Evolutionary conservation across 2,113 vertebrate species (phyloP).

Genomic region (mouse (Mus musculus)): GRCm39 chrX:63927001-63927500

Average conservation of each 20-base stretch:
- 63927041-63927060: neutral
- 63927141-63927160: neutral
- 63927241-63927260: neutral
- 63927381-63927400: too few relatives aligned
- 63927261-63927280: constrained; percentile 10
- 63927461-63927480: too few relatives aligned
- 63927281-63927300: neutral
- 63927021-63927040: neutral
- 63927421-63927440: too few relatives aligned
- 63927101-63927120: neutral
- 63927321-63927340: too few relatives aligned
- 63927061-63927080: neutral
- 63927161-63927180: neutral
- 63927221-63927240: neutral
- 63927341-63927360: too few relatives aligned
- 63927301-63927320: neutral
- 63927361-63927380: too few relatives aligned
- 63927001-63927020: neutral
- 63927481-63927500: too few relatives aligned
- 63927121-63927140: neutral
- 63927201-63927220: neutral
- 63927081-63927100: neutral
- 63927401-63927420: too few relatives aligned
- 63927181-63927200: neutral
- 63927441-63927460: too few relatives aligned